Percentiles rank a stretch among this genome's conserved stretches.
Conservation (phyloP, 2,113 vertebrate genomes). For the Uropsilus gracilis region DNA sequence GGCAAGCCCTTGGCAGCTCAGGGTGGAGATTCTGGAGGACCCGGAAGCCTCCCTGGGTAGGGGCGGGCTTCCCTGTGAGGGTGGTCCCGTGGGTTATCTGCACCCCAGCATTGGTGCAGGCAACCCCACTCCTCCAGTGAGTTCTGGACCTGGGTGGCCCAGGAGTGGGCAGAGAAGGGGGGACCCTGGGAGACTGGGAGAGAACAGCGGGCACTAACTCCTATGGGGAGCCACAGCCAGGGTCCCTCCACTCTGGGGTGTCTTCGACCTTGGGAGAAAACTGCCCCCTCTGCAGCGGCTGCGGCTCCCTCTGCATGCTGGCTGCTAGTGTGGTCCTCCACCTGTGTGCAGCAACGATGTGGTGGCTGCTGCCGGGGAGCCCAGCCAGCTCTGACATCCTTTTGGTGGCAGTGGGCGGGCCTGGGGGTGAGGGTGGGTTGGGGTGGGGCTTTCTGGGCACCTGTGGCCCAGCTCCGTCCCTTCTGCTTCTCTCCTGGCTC, state of each 20-base stretch:
- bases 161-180: background rate
- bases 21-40: background rate
- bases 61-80: background rate
- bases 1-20: background rate
- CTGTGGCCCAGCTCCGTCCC: too few species aligned
- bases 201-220: background rate
- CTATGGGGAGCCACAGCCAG: background rate
- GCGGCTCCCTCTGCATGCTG: accelerated
- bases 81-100: background rate
- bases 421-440: accelerated
- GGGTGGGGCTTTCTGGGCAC: background rate
- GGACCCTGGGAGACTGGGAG: background rate
- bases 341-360: background rate
- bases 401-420: background rate
- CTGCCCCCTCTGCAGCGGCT: background rate
- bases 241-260: accelerated
- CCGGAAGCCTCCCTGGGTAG: background rate
- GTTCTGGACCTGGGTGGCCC: background rate
- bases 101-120: accelerated
- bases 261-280: background rate
- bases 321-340: background rate
- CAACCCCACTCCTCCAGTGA: background rate
- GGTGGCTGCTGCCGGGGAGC: background rate
- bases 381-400: accelerated
- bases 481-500: background rate